Evolutionary conservation across 2,888 invertebrate genomes (phyloP).

Genomic region (Pomacea canaliculata): DNA sequence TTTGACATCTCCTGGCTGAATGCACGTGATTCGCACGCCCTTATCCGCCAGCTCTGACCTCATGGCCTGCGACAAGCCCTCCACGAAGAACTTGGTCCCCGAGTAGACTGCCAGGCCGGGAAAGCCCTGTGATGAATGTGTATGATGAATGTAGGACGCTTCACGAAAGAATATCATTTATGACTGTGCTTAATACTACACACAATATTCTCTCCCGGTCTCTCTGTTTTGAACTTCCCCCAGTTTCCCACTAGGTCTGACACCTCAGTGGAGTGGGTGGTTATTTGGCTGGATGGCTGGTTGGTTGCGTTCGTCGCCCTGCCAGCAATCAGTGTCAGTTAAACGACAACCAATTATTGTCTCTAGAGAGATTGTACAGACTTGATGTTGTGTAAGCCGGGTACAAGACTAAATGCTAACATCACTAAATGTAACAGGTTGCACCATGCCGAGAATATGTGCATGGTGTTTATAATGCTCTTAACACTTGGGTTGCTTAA

Average conservation of each 20-base stretch:
- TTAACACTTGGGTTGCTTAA: too few species aligned
- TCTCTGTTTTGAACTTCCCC: background rate
- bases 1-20: slow-evolving; percentile 71
- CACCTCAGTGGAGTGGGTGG: too few species aligned
- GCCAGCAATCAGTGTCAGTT: too few species aligned
- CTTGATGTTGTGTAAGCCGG: too few species aligned
- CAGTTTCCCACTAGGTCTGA: background rate
- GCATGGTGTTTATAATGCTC: too few species aligned
- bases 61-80: slow-evolving; percentile 69
- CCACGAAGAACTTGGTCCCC: slow-evolving; percentile 71
- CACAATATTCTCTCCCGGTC: background rate
- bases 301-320: too few species aligned
- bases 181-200: background rate
- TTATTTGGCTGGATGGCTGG: too few species aligned
- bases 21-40: slow-evolving; percentile 68
- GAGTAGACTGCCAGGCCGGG: slow-evolving; percentile 70
- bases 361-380: too few species aligned
- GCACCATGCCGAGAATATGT: too few species aligned
- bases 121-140: slow-evolving; percentile 58
- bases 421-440: too few species aligned
- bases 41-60: slow-evolving; percentile 65
- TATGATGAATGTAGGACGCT: background rate
- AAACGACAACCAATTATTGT: too few species aligned
- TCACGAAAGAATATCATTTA: background rate
- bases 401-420: too few species aligned